Percentiles rank a stretch among this genome's conserved stretches.
These are phyloP conservation scores for Xerus rutilus DNA, from an alignment of 2,797 vertebrate species.

Conservation along the genomic window DNA sequence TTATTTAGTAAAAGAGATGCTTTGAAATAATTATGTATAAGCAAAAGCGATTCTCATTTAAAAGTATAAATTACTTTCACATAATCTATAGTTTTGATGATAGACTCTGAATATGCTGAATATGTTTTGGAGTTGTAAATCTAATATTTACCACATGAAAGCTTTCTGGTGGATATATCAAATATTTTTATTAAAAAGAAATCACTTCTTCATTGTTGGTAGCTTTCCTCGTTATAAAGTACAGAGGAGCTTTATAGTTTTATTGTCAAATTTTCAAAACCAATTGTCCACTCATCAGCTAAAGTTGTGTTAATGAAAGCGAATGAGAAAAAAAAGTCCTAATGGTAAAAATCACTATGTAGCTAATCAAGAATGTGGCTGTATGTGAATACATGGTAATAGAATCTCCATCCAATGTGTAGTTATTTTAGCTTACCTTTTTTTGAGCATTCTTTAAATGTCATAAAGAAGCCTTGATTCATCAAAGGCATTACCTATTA, in stretches of 20 bases:
- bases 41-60: slow-evolving; percentile 14
- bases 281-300: background rate
- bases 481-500: slow-evolving; percentile 5
- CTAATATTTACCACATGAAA: slow-evolving; percentile 40
- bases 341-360: slow-evolving; percentile 1
- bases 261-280: slow-evolving; percentile 43
- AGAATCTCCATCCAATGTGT: background rate
- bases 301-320: background rate
- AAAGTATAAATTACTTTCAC: background rate
- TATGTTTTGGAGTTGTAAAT: slow-evolving; percentile 31
- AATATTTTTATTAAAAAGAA: slow-evolving; percentile 68
- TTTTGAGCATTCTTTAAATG: slow-evolving; percentile 44
- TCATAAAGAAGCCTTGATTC: background rate
- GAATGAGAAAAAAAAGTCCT: slow-evolving; percentile 24
- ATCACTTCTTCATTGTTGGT: slow-evolving; percentile 35
- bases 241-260: background rate
- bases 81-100: background rate
- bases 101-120: background rate
- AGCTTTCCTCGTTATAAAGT: slow-evolving; percentile 13
- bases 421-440: background rate
- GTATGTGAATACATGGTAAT: background rate
- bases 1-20: slow-evolving; percentile 38
- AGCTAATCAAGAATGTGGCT: slow-evolving; percentile 5
- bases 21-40: background rate
- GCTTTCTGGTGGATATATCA: slow-evolving; percentile 33